phyloP scores from a whole-genome alignment of 1,140 invertebrate genomes.

The Macrobrachium rosenbergii region DNA sequence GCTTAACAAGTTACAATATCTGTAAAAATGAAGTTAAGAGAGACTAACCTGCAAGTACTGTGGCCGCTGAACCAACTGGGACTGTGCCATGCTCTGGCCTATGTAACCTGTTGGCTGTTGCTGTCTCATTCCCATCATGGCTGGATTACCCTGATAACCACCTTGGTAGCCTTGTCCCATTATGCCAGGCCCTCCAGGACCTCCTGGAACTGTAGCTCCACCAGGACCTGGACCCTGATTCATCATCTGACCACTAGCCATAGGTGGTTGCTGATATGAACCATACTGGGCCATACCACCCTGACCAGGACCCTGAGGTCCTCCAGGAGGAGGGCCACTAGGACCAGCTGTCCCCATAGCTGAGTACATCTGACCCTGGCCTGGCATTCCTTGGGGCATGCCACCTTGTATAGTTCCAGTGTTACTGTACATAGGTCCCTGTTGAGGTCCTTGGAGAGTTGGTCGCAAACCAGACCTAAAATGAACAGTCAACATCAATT shows the following conservation, averaged over 20 bases:
- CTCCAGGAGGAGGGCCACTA: conserved; percentile 44
- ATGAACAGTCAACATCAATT: neutral
- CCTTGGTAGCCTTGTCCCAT: conserved; percentile 65
- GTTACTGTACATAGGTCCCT: conserved; percentile 53
- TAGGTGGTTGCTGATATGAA: conserved; percentile 46
- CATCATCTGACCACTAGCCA: conserved; percentile 58
- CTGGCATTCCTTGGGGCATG: conserved; percentile 60
- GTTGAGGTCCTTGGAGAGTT: conserved; percentile 46
- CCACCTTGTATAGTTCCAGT: conserved; percentile 55
- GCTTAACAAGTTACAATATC: too few relatives aligned
- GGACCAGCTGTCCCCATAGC: conserved; percentile 24
- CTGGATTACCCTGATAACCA: conserved; percentile 53
- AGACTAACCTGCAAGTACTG: conserved; percentile 65
- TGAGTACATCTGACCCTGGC: conserved; percentile 63
- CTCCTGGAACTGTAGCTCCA: conserved; percentile 51
- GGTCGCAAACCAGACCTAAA: conserved; percentile 52
- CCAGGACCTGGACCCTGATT: conserved; percentile 46
- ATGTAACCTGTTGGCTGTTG: conserved; percentile 61
- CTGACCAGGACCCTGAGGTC: conserved; percentile 41
- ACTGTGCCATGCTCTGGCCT: conserved; percentile 55
- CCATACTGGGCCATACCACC: conserved; percentile 50
- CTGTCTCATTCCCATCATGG: conserved; percentile 62
- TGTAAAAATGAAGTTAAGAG: neutral
- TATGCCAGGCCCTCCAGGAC: conserved; percentile 33
- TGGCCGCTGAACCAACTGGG: conserved; percentile 64